Conservation (phyloP, 2,888 invertebrate species). For the Rhagophthalmus giganteus region DNA sequence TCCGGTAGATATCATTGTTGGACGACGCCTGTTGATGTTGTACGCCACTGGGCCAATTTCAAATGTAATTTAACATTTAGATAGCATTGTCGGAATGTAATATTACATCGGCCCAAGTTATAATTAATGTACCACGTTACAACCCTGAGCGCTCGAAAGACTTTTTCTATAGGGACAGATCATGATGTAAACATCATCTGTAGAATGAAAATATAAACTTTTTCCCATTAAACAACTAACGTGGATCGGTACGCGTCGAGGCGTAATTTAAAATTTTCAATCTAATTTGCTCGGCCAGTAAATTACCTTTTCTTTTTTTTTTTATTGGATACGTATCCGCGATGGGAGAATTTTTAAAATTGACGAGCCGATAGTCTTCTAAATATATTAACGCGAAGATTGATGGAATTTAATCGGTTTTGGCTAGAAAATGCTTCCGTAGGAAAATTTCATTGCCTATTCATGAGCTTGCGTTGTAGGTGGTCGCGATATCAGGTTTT, state of each 20-base stretch:
- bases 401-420: slow-evolving; percentile 6
- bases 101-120: slow-evolving; percentile 53
- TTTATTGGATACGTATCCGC: too few relatives aligned
- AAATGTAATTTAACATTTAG: slow-evolving; percentile 52
- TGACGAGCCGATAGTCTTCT: too few relatives aligned
- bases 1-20: slow-evolving; percentile 40
- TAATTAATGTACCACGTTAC: slow-evolving; percentile 48
- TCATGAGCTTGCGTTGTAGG: slow-evolving; percentile 33
- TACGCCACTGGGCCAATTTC: slow-evolving; percentile 46
- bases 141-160: slow-evolving; percentile 13
- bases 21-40: slow-evolving; percentile 43
- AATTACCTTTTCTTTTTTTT: too few relatives aligned
- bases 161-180: slow-evolving; percentile 1
- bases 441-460: slow-evolving; percentile 25
- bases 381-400: too few relatives aligned
- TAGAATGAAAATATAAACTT: not conserved
- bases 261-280: too few relatives aligned
- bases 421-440: slow-evolving; percentile 18
- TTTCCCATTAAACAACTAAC: not conserved
- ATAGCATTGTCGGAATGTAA: slow-evolving; percentile 50
- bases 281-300: too few relatives aligned
- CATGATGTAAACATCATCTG: slow-evolving; percentile 4
- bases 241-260: too few relatives aligned
- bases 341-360: too few relatives aligned
- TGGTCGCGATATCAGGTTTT: slow-evolving; percentile 35